These are phyloP conservation scores for Cydia splendana DNA, from an alignment of 1,140 invertebrate genomes.

Conservation along the genomic window DNA sequence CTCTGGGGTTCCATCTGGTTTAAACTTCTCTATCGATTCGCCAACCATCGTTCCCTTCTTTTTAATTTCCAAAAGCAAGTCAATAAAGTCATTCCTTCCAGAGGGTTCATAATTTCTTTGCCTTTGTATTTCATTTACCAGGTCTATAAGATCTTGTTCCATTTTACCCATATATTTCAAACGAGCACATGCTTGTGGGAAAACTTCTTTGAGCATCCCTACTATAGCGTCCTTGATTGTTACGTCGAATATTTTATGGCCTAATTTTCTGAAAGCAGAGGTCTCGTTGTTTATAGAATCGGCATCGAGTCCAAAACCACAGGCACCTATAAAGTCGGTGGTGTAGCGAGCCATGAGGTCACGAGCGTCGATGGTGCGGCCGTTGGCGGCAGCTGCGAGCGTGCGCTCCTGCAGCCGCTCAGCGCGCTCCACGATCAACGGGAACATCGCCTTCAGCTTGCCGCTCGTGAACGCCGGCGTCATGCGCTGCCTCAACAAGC, in stretches of 20 bases:
- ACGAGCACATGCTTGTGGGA: slow-evolving; percentile 50
- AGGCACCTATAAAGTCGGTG: slow-evolving; percentile 78
- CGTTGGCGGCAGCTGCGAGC: slow-evolving; percentile 37
- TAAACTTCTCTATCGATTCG: slow-evolving; percentile 71
- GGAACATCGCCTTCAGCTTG: slow-evolving; percentile 81
- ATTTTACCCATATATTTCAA: slow-evolving; percentile 43
- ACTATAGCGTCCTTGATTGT: slow-evolving; percentile 36
- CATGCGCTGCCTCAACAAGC: slow-evolving; percentile 77
- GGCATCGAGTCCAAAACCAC: slow-evolving; percentile 67
- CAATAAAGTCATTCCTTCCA: slow-evolving; percentile 80
- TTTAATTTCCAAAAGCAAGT: slow-evolving; percentile 80
- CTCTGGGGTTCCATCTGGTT: slow-evolving; percentile 52
- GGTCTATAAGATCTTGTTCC: slow-evolving; percentile 44
- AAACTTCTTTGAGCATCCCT: slow-evolving; percentile 48
- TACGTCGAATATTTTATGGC: slow-evolving; percentile 60
- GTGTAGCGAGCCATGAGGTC: slow-evolving; percentile 73
- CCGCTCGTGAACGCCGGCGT: slow-evolving; percentile 81
- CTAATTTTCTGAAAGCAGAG: slow-evolving; percentile 62
- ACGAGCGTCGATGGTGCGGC: slow-evolving; percentile 60
- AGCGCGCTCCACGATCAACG: slow-evolving; percentile 61
- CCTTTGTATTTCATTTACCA: slow-evolving; percentile 51
- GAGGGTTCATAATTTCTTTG: slow-evolving; percentile 53
- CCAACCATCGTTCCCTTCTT: slow-evolving; percentile 60
- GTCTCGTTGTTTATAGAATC: slow-evolving; percentile 64
- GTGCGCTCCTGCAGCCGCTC: slow-evolving; percentile 55